Conservation (phyloP, 2,113 vertebrate genomes). For the Oreochromis tanganicae region DNA sequence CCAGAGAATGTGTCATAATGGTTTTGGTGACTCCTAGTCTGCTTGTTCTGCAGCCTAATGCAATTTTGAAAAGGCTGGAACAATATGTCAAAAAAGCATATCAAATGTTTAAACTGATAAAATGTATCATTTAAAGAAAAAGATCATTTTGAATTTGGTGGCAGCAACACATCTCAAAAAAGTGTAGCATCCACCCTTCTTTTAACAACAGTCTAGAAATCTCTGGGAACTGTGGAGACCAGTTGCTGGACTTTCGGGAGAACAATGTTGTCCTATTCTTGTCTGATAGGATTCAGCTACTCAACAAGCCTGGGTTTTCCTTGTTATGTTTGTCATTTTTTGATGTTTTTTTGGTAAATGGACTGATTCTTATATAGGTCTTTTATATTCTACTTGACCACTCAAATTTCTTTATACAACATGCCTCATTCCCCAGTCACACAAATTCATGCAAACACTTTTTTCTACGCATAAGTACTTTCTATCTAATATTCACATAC, state of each 20-base stretch:
- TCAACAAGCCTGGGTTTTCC: not conserved
- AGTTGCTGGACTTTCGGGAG: not conserved
- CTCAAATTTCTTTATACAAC: not conserved
- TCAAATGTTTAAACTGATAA: not conserved
- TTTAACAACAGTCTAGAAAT: not conserved
- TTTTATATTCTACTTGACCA: not conserved
- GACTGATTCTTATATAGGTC: not conserved
- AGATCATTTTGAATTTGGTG: not conserved
- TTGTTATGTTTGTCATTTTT: not conserved
- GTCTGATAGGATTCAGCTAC: not conserved
- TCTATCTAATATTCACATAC: not conserved
- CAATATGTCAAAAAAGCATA: not conserved
- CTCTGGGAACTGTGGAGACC: not conserved
- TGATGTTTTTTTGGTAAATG: not conserved
- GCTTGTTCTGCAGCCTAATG: not conserved
- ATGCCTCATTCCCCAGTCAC: not conserved
- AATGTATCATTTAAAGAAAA: not conserved
- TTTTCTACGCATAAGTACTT: not conserved
- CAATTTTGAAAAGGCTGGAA: not conserved
- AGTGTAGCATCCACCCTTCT: not conserved
- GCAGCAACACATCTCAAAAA: not conserved
- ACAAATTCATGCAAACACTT: not conserved
- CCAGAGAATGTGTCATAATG: not conserved
- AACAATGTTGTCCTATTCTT: not conserved
- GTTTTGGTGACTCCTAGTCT: not conserved